Evolutionary conservation across 1,140 invertebrate genomes (phyloP).

Genomic region (Asobara japonica): DNA sequence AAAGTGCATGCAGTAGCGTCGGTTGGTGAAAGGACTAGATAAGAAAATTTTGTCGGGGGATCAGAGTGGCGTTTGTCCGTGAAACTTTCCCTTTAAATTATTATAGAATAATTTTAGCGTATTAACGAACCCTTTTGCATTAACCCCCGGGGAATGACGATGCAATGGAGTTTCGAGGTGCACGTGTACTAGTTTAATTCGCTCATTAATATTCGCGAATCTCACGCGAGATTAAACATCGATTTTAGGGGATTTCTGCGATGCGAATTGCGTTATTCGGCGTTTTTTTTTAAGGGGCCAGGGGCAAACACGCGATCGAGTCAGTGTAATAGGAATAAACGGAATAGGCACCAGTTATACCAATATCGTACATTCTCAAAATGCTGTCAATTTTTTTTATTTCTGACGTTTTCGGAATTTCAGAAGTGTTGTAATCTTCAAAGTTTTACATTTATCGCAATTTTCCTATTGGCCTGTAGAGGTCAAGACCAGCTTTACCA

Average conservation of each 20-base stretch:
- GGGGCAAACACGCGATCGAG: constrained; percentile 20
- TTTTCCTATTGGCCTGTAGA: too few species aligned
- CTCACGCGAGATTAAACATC: constrained; percentile 33
- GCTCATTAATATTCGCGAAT: constrained; percentile 31
- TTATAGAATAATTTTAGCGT: not conserved
- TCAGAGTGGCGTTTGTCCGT: not conserved
- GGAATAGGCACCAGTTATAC: too few species aligned
- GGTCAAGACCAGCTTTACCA: too few species aligned
- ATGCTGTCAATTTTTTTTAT: too few species aligned
- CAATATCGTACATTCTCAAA: too few species aligned
- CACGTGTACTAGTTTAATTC: constrained; percentile 16
- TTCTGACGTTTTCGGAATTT: too few species aligned
- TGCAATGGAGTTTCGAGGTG: not conserved
- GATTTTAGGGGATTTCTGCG: constrained; percentile 15
- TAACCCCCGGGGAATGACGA: not conserved
- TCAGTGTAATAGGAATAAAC: constrained; percentile 15
- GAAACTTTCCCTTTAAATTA: not conserved
- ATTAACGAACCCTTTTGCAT: not conserved
- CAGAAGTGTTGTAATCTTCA: too few species aligned
- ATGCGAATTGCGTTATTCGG: not conserved
- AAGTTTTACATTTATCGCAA: too few species aligned
- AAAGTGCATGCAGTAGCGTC: not conserved
- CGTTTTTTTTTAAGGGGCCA: not conserved
- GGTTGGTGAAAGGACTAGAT: not conserved
- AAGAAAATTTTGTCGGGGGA: constrained; percentile 1